Evolutionary conservation across 1,140 invertebrate genomes (phyloP).

Genomic region (Diploscapter pachys): DNA sequence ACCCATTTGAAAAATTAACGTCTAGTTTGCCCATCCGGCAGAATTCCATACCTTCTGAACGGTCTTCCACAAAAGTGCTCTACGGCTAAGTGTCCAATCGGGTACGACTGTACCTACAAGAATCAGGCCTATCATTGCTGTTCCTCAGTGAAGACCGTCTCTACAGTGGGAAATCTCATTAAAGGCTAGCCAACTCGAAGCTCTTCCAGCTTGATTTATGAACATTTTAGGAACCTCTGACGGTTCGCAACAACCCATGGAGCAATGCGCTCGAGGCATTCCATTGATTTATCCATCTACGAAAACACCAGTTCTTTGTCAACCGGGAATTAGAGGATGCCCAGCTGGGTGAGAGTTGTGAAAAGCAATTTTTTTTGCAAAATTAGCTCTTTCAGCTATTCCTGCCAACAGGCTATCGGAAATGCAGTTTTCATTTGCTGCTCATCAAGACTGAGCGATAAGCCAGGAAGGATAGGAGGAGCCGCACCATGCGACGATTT

Average conservation of each 20-base stretch:
- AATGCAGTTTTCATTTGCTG: slow-evolving; percentile 6
- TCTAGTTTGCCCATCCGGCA: slow-evolving; percentile 30
- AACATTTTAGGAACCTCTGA: too few species aligned
- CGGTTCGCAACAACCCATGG: background rate
- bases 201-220: too few species aligned
- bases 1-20: slow-evolving; percentile 6
- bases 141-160: too few species aligned
- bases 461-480: background rate
- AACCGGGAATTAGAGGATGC: slow-evolving; percentile 15
- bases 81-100: slow-evolving; percentile 23
- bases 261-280: slow-evolving; percentile 5
- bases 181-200: too few species aligned
- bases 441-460: slow-evolving; percentile 3
- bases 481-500: slow-evolving; percentile 17
- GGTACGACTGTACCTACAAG: slow-evolving; percentile 32
- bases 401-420: slow-evolving; percentile 12
- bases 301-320: slow-evolving; percentile 24
- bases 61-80: slow-evolving; percentile 36
- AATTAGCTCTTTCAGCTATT: background rate
- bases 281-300: slow-evolving; percentile 25
- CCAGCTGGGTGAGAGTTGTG: slow-evolving; percentile 2
- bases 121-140: slow-evolving; percentile 3
- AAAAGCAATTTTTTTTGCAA: background rate
- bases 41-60: slow-evolving; percentile 38
- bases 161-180: too few species aligned